Evolutionary conservation across 2,888 invertebrate genomes (phyloP), one percentile per base, ranked within the genome.

Genomic region (Leucoptera coffeella): DNA sequence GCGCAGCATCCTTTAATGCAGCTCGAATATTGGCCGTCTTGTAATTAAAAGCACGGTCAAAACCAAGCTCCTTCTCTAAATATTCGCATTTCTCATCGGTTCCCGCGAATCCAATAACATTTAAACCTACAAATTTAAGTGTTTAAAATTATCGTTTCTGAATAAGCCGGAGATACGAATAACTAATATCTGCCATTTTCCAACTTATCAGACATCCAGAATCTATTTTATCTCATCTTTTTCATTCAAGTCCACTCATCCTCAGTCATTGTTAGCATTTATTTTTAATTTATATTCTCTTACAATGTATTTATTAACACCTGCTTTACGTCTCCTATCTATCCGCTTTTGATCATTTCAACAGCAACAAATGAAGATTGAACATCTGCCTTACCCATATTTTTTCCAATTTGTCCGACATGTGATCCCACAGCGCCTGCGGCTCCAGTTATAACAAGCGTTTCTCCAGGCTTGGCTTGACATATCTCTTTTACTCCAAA

Each of bases 391-490:
- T 6, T 41, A 65, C 69, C 82, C 50, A 80, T 69, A 25, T 80
- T 73, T 58, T 85, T 86, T 2, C 78, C 87, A 33, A 88, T 82
- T 62, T 87, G 87, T 2, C 86, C 86, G 14, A 85, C 86, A 25
- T 80, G 72, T 30, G 76, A 79, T 4, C 87, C 88, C 9, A 87
- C 85, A 19, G 85, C 86, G 11, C 87, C 87, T 12, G 82, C 86
- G 9, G 86, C 87, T 4, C 80, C 80, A 14, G 77, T 80, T 2
- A 88, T 75, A 2, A 82, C 78, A 9, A 87, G 73, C 1, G 80
- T 80, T 50, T 88, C 85, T 7, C 82, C 85, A 4, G 71, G 38
- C 52, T 83, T 80, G 2, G 85, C 83, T 31, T 77, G 49, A 34
- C 84, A 85, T 30, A 85, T 56, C 37, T 85, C 81, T 33, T 79